Evolutionary conservation across 2,113 vertebrate genomes (phyloP), one percentile per base, ranked within the genome.

Genomic region (Halichoerus grypus): DNA sequence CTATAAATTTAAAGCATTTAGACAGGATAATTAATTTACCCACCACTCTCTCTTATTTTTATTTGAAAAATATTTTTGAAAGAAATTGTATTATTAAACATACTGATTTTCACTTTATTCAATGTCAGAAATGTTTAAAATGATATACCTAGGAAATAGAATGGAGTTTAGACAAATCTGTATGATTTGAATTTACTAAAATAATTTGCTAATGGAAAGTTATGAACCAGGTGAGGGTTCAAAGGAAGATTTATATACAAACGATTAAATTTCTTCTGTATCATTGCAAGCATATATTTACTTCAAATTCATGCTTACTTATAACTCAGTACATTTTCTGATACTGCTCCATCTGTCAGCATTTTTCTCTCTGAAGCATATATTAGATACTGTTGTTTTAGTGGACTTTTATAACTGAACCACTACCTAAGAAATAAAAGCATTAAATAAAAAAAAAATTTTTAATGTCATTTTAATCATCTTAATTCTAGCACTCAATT

Each of bases 31-130:
- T 59, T 82, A 84, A 72, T 69, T 69, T 28, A 28, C n/a, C 6
- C 7, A 92, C 61, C 12, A 76, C 3, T 36, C 0, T 65, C 22
- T 81, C n/a, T 88, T n/a, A 72, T 46, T 76, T 93, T 80, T 84
- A 19, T 74, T 67, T 85, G 49, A 74, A 94, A 94, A 88, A 72
- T 12, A 82, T 63, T 91, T 95, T 63, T 63, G 55, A 95, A 84
- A 82, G 36, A 67, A 88, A 59, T 33, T 90, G 0, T 42, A 9
- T 65, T 22, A 65, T 24, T 93, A 86, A 59, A 76, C 46, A 76
- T 90, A 49, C 7, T 76, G 31, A 76, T 79, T 90, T 93, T 85
- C 5, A 91, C 59, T 94, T 81, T 94, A 31, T 76, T 89, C 71
- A 83, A 1, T 83, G 49, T 36, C n/a, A 53, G 49, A 57, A 26